These are phyloP conservation scores for Hymenochirus boettgeri DNA, from an alignment of 2,113 vertebrate species.

Conservation along the genomic window DNA sequence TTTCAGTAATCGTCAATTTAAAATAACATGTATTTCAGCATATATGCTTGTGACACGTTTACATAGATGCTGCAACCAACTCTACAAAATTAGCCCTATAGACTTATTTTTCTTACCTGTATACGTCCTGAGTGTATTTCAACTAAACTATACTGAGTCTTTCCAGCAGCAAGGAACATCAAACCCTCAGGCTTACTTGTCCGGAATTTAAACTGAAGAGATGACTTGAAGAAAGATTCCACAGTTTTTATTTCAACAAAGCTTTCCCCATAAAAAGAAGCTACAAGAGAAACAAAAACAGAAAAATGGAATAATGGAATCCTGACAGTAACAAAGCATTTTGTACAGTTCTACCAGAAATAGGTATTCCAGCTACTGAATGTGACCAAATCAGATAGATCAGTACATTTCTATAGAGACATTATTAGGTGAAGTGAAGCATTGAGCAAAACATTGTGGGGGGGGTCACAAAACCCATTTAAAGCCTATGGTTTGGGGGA, in stretches of 20 bases:
- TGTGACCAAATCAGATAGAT: too few species aligned
- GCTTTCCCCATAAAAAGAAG: conserved; percentile 81
- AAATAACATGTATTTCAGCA: too few species aligned
- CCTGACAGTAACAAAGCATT: too few species aligned
- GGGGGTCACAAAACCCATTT: neutral
- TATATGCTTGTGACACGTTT: too few species aligned
- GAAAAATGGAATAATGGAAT: neutral
- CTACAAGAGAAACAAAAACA: conserved; percentile 52
- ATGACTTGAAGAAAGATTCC: conserved; percentile 64
- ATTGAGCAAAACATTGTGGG: neutral
- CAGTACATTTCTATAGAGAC: too few species aligned
- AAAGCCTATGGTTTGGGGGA: too few species aligned
- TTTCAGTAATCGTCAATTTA: too few species aligned
- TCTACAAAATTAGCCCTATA: neutral
- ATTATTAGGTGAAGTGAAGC: neutral
- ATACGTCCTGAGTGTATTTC: conserved; percentile 73
- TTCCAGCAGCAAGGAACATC: conserved; percentile 80
- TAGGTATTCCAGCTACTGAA: too few species aligned
- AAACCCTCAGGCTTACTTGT: conserved; percentile 75
- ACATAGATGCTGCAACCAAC: too few species aligned
- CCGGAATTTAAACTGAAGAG: conserved; percentile 73
- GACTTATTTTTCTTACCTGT: conserved; percentile 53
- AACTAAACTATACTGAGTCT: conserved; percentile 67
- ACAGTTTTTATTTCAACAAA: conserved; percentile 71
- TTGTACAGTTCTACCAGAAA: too few species aligned